phyloP scores from a whole-genome alignment of 2,113 vertebrate genomes.

The Galeopterus variegatus region DNA sequence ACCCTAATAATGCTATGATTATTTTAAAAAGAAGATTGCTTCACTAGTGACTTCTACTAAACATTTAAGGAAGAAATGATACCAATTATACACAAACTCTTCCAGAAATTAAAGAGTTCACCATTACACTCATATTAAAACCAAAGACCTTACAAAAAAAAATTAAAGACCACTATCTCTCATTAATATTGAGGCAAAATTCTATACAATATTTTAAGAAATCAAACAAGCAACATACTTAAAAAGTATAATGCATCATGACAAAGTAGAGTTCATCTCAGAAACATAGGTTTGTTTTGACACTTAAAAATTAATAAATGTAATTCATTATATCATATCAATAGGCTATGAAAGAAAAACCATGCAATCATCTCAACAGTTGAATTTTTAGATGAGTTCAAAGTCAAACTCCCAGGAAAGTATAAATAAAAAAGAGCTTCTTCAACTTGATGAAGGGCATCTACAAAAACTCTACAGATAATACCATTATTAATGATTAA shows the following conservation, averaged over 20 bases:
- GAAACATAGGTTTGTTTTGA: conserved; percentile 2
- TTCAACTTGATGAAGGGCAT: neutral
- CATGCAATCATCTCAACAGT: neutral
- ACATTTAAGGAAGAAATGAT: neutral
- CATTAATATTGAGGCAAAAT: neutral
- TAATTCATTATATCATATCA: neutral
- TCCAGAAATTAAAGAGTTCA: neutral
- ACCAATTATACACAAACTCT: neutral
- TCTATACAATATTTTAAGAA: neutral
- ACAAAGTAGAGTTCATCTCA: neutral
- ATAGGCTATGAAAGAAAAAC: neutral
- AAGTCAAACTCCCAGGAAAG: neutral
- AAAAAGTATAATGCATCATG: neutral
- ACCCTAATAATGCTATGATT: neutral
- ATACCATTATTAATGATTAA: neutral
- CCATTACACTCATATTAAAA: neutral
- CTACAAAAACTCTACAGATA: neutral
- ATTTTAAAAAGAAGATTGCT: neutral
- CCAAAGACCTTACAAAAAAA: neutral
- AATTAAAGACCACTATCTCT: neutral
- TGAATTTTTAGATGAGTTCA: neutral
- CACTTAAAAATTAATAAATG: neutral
- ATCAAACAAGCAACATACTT: neutral
- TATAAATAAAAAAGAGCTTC: neutral
- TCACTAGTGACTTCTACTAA: conserved; percentile 9